Percentiles rank a stretch among this genome's conserved stretches.
Conservation (phyloP, 2,113 vertebrate species). For the Gymnarchus niloticus region DNA sequence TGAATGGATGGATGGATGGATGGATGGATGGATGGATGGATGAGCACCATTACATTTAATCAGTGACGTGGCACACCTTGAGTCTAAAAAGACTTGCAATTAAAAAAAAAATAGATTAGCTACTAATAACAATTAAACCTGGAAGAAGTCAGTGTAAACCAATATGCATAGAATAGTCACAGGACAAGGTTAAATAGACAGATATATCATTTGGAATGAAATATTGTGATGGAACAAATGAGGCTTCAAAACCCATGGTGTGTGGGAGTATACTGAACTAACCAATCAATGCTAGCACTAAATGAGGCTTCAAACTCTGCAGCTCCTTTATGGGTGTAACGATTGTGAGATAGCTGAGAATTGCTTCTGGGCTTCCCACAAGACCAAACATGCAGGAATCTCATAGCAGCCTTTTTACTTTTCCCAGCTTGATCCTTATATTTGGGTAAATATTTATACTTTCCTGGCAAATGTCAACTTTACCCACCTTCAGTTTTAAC, state of each 20-base stretch:
- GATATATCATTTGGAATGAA: too few relatives aligned
- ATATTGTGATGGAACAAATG: too few relatives aligned
- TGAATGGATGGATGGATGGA: not conserved
- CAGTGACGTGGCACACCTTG: not conserved
- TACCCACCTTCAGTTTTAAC: not conserved
- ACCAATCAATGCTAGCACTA: not conserved
- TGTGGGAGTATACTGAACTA: too few relatives aligned
- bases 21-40: not conserved
- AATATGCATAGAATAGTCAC: not conserved
- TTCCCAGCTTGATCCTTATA: not conserved
- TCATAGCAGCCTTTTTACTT: not conserved
- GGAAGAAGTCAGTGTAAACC: not conserved
- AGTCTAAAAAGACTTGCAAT: not conserved
- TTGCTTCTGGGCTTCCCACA: not conserved
- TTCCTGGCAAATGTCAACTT: not conserved
- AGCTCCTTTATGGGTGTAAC: not conserved
- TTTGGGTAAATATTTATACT: conserved; percentile 11
- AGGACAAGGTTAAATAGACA: not conserved
- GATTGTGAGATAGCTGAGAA: not conserved
- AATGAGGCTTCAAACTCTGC: not conserved
- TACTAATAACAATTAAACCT: not conserved
- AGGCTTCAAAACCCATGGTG: too few relatives aligned
- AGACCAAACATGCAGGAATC: not conserved
- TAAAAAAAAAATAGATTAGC: not conserved
- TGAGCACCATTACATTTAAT: not conserved